These are phyloP conservation scores for Gobionotothen gibberifrons DNA, from an alignment of 2,797 vertebrate species.

Conservation along the genomic window DNA sequence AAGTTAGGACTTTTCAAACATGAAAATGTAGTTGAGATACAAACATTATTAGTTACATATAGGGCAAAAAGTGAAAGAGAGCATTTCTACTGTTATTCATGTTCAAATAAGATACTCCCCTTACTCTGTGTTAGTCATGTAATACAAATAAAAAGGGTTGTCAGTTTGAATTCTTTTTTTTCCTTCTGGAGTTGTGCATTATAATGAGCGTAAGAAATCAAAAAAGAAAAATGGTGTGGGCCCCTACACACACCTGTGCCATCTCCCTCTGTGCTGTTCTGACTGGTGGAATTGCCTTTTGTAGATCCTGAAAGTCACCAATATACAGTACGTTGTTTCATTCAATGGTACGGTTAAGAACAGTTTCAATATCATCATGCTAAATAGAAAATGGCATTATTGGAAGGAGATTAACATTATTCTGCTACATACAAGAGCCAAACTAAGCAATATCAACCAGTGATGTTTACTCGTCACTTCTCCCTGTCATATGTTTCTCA, in stretches of 20 bases:
- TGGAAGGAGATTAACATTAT: neutral
- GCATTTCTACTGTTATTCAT: no score
- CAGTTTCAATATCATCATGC: neutral
- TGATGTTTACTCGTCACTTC: neutral
- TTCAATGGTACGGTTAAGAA: neutral
- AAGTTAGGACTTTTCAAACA: no score
- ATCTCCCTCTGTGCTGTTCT: slow-evolving; percentile 43
- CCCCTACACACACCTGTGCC: slow-evolving; percentile 29
- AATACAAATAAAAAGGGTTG: no score
- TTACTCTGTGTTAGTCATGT: no score
- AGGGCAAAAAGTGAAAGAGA: no score
- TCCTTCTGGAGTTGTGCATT: no score
- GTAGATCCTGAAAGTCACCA: slow-evolving; percentile 43
- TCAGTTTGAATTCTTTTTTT: no score
- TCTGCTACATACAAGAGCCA: neutral
- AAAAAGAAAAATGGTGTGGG: neutral
- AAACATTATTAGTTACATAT: no score
- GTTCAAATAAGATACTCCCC: no score
- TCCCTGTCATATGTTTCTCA: slow-evolving; percentile 21
- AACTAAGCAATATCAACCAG: neutral
- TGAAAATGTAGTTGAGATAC: no score
- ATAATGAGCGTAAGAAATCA: no score
- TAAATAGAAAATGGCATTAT: neutral
- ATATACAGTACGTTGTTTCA: neutral
- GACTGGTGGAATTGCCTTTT: slow-evolving; percentile 22